Percentiles rank a stretch among this genome's conserved stretches.
These are phyloP conservation scores for Bufo gargarizans DNA, from an alignment of 2,113 vertebrate species.

Conservation along the genomic window DNA sequence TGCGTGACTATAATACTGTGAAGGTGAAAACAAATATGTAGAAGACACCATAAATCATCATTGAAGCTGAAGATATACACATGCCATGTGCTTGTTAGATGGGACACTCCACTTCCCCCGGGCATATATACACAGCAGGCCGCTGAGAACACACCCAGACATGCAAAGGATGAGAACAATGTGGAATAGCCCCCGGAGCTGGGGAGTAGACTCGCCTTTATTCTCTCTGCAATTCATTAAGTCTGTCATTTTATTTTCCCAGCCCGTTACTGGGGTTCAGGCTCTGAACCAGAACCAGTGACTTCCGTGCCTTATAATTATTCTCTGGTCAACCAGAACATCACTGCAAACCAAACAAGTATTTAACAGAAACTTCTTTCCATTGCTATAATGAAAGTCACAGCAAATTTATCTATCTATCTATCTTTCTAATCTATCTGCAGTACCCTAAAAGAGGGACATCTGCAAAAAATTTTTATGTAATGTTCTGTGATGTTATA, in stretches of 20 bases:
- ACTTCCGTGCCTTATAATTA: slow-evolving; percentile 8
- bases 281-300: slow-evolving; percentile 43
- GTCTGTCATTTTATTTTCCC: neutral
- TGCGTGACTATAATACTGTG: neutral
- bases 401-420: neutral
- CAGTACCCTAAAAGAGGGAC: too few relatives aligned
- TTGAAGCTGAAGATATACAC: neutral
- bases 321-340: slow-evolving; percentile 20
- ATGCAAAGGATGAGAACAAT: slow-evolving; percentile 15
- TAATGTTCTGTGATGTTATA: too few relatives aligned
- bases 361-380: neutral
- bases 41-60: slow-evolving; percentile 32
- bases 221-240: slow-evolving; percentile 14
- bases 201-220: neutral
- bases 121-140: neutral
- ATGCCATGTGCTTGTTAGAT: slow-evolving; percentile 29
- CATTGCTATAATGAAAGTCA: neutral
- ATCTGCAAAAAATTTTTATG: too few relatives aligned
- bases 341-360: neutral
- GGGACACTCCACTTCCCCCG: slow-evolving; percentile 1
- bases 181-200: neutral
- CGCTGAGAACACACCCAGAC: neutral
- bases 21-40: slow-evolving; percentile 7
- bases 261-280: neutral
- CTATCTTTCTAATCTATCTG: neutral